Evolutionary conservation across 30 jellyfish, hydroid and myxozoan genomes (phyloP), one percentile per base, ranked within the genome.

Genomic region (Aurelia aurita): DNA sequence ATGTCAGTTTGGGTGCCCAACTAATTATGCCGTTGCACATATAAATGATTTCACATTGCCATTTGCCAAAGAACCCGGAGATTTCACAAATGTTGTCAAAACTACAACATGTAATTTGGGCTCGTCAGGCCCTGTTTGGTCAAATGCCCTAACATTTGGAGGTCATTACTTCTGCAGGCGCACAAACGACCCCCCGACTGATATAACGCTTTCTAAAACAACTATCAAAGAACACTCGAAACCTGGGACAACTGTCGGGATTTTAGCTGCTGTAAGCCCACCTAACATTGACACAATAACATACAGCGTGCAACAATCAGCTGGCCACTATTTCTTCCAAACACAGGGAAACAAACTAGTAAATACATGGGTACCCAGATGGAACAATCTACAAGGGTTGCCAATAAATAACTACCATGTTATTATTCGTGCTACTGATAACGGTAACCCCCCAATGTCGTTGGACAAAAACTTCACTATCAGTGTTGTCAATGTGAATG

Each of bases 121-220:
- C 23, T 3, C 71, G 14, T 54, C 49, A 19, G 20, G 44, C 15
- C 58, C 77, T 12, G 84, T 28, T 23, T 85, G 95, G 95, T 31
- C 89, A 43, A 47, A 80, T 27, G 54, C 4, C 0, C 45, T 26
- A 16, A 34, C 3, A 2, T 80, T 80, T 60, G 18, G 39, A 35
- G n/a, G 12, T 45, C 46, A 84, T 22, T 81, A 72, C 46, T 92
- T 19, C 75, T 92, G 98, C 90, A 93, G 97, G 44, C 77, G 98
- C n/a, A 27, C 60, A 18, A 88, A 92, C 68, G 97, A 92, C 78
- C 98, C 98, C 25, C 98, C 98, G 19, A 25, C 75, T 13, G 45
- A 65, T 27, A 61, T 92, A 27, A 11, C 47, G 23, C 75, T 92
- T 9, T 72, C 98, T 1, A 66, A 79, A 45, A 67, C 21, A 3